Evolutionary conservation across 2,113 vertebrate species (phyloP).

Genomic region (Clarias gariepinus): DNA sequence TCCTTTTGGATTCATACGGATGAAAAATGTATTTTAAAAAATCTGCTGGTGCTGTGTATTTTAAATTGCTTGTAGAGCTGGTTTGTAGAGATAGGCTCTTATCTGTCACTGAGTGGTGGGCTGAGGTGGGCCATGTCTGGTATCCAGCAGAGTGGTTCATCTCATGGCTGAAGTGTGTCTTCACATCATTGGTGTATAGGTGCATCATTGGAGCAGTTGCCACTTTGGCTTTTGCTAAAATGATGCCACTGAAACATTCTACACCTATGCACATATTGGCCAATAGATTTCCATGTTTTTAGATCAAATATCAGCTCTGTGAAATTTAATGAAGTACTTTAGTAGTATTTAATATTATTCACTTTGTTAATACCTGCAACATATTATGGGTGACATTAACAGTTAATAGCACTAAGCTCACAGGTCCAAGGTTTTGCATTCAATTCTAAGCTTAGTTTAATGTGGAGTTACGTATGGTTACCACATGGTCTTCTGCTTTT

Average conservation of each 20-base stretch:
- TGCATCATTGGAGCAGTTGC: conserved; percentile 36
- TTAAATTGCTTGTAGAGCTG: conserved; percentile 54
- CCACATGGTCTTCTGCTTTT: not conserved
- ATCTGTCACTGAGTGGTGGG: conserved; percentile 55
- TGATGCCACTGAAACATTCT: conserved; percentile 17
- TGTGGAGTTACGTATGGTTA: not conserved
- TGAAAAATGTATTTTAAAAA: not conserved
- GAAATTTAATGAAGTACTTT: not conserved
- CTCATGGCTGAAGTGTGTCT: conserved; percentile 42
- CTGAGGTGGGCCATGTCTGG: conserved; percentile 46
- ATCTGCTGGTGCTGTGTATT: conserved; percentile 35
- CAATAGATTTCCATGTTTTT: not conserved
- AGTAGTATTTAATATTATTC: not conserved
- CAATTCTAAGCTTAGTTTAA: not conserved
- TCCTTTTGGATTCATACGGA: not conserved
- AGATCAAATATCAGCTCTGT: not conserved
- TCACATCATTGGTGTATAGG: conserved; percentile 36
- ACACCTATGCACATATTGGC: conserved; percentile 25
- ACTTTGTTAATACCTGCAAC: not conserved
- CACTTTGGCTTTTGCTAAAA: conserved; percentile 36
- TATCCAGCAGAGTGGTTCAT: conserved; percentile 49
- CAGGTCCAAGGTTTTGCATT: not conserved
- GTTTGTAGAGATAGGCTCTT: conserved; percentile 57
- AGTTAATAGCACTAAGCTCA: too few relatives aligned
- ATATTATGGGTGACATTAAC: not conserved